Base-by-base conservation (phyloP, 2,888 invertebrate genomes). In the Frankliniella intonsa region DNA sequence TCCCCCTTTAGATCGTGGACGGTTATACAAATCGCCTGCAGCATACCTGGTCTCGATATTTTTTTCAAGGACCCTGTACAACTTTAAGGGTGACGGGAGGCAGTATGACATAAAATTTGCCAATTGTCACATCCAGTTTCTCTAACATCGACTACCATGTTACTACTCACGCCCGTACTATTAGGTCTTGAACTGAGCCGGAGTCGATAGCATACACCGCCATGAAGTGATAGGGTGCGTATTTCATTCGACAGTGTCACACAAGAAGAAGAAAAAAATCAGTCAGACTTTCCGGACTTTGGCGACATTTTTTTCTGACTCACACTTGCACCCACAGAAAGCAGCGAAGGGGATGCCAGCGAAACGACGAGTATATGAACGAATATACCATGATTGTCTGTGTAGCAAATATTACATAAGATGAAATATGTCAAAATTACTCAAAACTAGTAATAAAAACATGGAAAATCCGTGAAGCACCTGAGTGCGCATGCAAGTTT, bases 361-460 rank as follows among this genome's bases (percentile, higher is more conserved):
- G 38, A 38, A 38, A 38, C 38, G 38, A 38, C 38, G 38, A 38
- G 38, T 3, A 38, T 38, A 38, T 38, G 62, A 62, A 62, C 62
- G 17, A 76, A 25, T 12, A 22, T 25, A 76, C 25, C 69, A 76
- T 76, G 69, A 76, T 76, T 76, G 69, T 76, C 69, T 76, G 69
- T 76, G 25, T 76, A 76, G 69, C 69, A 76, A 76, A 76, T 76
- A 76, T 76, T 76, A 76, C 69, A 76, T 76, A 76, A 76, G 69
- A 76, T 25, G 69, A 76, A 76, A 76, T 25, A 76, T 76, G 69
- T 76, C 25, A 76, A 76, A 76, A 76, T 22, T 76, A 25, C 62
- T 76, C 69, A 76, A 76, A 76, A 76, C 69, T 76, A 76, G 25
- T 76, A 76, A 76, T 76, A 76, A 76, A 76, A 76, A 76, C 69